Conservation (phyloP, 2,888 invertebrate species). For the Rhamphomyia laevipes region DNA sequence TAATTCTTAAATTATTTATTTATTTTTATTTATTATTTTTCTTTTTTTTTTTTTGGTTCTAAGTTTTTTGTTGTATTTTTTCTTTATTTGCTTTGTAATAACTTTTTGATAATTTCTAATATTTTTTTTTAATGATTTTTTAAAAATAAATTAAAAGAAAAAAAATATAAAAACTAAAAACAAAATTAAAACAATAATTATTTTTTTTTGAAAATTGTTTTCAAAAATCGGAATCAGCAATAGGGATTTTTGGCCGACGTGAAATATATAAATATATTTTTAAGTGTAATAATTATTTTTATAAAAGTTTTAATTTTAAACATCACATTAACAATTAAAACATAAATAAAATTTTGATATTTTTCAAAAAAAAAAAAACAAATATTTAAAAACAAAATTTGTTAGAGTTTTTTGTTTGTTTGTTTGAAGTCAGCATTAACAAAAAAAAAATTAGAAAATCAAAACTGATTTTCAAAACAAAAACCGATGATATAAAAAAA, state of each 20-base stretch:
- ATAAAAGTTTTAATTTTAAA: neutral
- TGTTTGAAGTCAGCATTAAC: constrained; percentile 6
- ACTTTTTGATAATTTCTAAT: neutral
- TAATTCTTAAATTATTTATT: no score
- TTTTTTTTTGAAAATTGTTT: constrained; percentile 3
- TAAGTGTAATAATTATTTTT: neutral
- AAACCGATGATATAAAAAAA: constrained; percentile 18
- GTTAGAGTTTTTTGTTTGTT: constrained; percentile 3
- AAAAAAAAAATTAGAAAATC: neutral
- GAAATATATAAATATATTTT: constrained; percentile 17
- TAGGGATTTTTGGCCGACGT: constrained; percentile 42
- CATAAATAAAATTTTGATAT: constrained; percentile 8
- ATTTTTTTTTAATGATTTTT: no score
- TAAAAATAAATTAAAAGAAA: constrained; percentile 6
- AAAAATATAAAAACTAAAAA: constrained; percentile 3
- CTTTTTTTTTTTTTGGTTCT: neutral
- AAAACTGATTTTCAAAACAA: constrained; percentile 8
- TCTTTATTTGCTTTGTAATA: constrained; percentile 5
- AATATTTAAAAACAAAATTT: constrained; percentile 1
- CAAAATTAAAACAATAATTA: neutral
- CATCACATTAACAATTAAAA: neutral
- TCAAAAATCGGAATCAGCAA: constrained; percentile 28
- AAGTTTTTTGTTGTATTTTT: constrained; percentile 19
- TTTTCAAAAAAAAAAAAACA: constrained; percentile 6
- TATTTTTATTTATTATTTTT: no score